Evolutionary conservation across 2,797 vertebrate species (phyloP).

Genomic region (Periophthalmus magnuspinnatus): DNA sequence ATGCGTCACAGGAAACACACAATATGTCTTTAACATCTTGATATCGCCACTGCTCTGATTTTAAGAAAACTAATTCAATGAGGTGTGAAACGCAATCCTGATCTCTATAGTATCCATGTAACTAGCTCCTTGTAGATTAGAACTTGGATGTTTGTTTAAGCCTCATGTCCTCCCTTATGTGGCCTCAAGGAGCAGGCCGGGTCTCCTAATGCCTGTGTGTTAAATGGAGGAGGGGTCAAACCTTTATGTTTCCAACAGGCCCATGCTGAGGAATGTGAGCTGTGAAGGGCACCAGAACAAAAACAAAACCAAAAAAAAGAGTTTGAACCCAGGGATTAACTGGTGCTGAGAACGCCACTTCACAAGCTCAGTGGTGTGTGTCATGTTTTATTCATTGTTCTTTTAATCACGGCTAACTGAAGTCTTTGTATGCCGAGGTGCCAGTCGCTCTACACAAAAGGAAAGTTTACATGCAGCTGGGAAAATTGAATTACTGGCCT

Average conservation of each 20-base stretch:
- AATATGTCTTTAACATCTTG: neutral
- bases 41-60: neutral
- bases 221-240: constrained; percentile 50
- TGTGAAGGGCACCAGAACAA: constrained; percentile 48
- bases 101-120: neutral
- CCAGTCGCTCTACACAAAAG: constrained; percentile 28
- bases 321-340: constrained; percentile 51
- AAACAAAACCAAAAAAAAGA: constrained; percentile 50
- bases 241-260: constrained; percentile 58
- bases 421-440: constrained; percentile 21
- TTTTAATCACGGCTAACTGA: constrained; percentile 40
- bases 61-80: neutral
- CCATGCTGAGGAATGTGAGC: constrained; percentile 60
- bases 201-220: constrained; percentile 17
- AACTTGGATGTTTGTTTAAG: constrained; percentile 7
- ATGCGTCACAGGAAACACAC: neutral
- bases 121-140: constrained; percentile 10
- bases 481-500: neutral
- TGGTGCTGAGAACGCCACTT: constrained; percentile 40
- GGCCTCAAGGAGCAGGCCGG: constrained; percentile 11
- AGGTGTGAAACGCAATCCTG: neutral
- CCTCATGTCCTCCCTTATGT: constrained; percentile 21
- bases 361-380: constrained; percentile 23
- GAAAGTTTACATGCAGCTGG: constrained; percentile 6
- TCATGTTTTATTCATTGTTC: constrained; percentile 49